Conservation (phyloP, 2,888 invertebrate genomes). For the Theretra japonica region DNA sequence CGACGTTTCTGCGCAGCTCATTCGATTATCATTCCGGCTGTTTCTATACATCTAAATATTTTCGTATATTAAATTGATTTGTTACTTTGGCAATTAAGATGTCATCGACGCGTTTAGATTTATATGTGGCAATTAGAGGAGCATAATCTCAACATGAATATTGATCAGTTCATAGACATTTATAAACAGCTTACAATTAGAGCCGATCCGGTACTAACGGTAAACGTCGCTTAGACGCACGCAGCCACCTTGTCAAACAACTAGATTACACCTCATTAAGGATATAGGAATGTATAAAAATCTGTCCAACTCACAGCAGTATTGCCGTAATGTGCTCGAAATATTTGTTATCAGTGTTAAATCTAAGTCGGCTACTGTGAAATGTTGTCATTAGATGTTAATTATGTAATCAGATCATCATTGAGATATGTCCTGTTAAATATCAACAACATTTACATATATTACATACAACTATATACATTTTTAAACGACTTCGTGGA, state of each 20-base stretch:
- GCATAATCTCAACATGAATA: slow-evolving; percentile 78
- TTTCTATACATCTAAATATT: slow-evolving; percentile 56
- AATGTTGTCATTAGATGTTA: slow-evolving; percentile 10
- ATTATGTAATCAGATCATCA: slow-evolving; percentile 4
- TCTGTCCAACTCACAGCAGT: neutral
- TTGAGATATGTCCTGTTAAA: neutral
- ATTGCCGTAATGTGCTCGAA: slow-evolving; percentile 7
- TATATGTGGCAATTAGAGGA: slow-evolving; percentile 78
- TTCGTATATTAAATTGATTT: slow-evolving; percentile 68
- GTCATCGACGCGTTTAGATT: slow-evolving; percentile 77
- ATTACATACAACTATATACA: too few relatives aligned
- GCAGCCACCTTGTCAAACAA: slow-evolving; percentile 43
- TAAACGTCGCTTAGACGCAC: slow-evolving; percentile 49
- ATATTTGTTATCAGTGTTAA: slow-evolving; percentile 5
- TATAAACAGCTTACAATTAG: slow-evolving; percentile 73
- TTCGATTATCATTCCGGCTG: slow-evolving; percentile 21
- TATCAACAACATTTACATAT: neutral
- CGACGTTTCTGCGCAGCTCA: neutral
- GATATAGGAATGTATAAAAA: slow-evolving; percentile 29
- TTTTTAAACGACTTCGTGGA: neutral
- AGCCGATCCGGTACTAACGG: slow-evolving; percentile 58
- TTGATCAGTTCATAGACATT: slow-evolving; percentile 71
- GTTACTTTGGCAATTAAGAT: slow-evolving; percentile 78
- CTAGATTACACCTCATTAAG: slow-evolving; percentile 50
- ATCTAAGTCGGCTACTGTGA: slow-evolving; percentile 24